Evolutionary conservation across 2,113 vertebrate genomes (phyloP).

Genomic region (Antennarius striatus): DNA sequence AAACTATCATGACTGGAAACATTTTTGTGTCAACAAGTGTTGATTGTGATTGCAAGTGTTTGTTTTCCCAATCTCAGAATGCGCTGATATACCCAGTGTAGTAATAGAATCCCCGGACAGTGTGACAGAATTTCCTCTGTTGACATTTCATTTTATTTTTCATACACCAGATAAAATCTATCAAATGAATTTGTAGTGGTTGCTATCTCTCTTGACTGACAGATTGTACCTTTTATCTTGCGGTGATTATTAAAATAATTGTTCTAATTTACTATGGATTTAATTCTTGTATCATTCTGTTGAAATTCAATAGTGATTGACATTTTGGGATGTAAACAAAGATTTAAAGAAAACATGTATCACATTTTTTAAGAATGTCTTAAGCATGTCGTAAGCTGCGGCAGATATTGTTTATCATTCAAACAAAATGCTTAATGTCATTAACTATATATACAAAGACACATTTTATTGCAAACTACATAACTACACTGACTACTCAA

Average conservation of each 20-base stretch:
- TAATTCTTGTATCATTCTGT: background rate
- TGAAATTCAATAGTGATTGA: background rate
- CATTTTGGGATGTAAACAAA: background rate
- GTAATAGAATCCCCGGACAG: background rate
- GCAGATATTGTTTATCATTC: too few relatives aligned
- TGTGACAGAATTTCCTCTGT: conserved; percentile 6
- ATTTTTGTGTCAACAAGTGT: background rate
- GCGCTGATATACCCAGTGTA: too few relatives aligned
- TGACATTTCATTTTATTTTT: background rate
- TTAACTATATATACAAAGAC: too few relatives aligned
- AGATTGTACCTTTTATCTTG: background rate
- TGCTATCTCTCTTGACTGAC: background rate
- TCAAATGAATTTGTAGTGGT: too few relatives aligned
- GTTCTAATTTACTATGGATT: background rate
- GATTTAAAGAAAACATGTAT: too few relatives aligned
- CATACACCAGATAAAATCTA: too few relatives aligned
- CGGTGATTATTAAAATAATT: background rate
- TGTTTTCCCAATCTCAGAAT: background rate
- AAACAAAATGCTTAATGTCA: too few relatives aligned
- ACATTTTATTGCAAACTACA: too few relatives aligned
- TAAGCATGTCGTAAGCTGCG: too few relatives aligned
- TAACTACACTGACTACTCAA: too few relatives aligned
- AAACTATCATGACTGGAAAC: background rate
- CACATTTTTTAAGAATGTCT: too few relatives aligned
- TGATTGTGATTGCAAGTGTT: too few relatives aligned